These are phyloP conservation scores for Pseudomyrmex cubaensis DNA, from an alignment of 1,140 invertebrate species.

Conservation along the genomic window DNA sequence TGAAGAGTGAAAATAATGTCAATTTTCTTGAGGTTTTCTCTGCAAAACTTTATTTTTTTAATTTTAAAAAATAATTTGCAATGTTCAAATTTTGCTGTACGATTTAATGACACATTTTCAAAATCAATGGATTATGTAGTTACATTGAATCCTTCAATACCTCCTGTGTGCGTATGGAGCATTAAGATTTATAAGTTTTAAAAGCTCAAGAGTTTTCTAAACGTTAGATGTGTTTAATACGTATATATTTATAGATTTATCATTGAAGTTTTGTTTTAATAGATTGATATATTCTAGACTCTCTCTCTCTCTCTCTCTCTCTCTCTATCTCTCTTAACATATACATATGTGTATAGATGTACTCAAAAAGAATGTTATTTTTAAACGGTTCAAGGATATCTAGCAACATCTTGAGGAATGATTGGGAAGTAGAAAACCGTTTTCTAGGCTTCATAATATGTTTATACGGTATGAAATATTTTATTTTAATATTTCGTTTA, in stretches of 20 bases:
- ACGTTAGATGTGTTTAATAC: neutral
- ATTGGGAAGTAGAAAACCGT: constrained; percentile 13
- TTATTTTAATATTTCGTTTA: constrained; percentile 52
- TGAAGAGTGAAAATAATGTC: neutral
- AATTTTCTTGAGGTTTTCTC: neutral
- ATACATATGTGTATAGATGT: neutral
- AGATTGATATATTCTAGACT: neutral
- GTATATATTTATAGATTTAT: neutral
- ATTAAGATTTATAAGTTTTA: neutral
- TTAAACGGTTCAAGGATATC: neutral
- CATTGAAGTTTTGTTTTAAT: neutral
- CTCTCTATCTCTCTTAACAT: too few relatives aligned
- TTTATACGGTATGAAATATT: constrained; percentile 50
- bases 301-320: too few relatives aligned
- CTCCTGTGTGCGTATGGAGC: neutral
- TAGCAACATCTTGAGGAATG: constrained; percentile 3
- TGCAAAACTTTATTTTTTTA: too few relatives aligned
- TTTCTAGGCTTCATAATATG: neutral
- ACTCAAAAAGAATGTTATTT: constrained; percentile 12
- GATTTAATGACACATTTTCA: neutral
- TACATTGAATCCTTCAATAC: neutral
- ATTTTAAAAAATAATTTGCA: neutral
- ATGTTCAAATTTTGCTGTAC: neutral
- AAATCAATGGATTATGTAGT: constrained; percentile 23
- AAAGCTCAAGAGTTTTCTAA: neutral